phyloP scores from a whole-genome alignment of 2,888 invertebrate genomes.

The Matsumyia berberina region DNA sequence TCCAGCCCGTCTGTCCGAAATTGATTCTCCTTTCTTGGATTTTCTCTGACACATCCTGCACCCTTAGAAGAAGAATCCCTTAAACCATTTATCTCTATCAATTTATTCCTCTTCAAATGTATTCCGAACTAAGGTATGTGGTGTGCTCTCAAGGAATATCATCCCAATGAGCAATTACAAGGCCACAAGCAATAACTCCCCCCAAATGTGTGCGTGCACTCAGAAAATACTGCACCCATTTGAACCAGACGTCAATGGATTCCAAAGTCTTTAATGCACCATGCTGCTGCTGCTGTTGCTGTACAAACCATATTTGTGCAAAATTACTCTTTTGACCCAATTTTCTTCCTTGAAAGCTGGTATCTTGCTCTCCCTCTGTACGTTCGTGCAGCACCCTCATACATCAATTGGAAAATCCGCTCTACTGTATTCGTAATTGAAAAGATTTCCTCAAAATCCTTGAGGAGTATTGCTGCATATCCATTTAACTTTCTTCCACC shows the following conservation, averaged over 20 bases:
- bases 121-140: background rate
- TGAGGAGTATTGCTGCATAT: slow-evolving; percentile 48
- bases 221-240: background rate
- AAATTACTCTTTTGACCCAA: slow-evolving; percentile 64
- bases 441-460: slow-evolving; percentile 62
- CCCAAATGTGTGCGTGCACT: slow-evolving; percentile 3
- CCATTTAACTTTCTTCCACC: slow-evolving; percentile 37
- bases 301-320: slow-evolving; percentile 40
- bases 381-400: slow-evolving; percentile 13
- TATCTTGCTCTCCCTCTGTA: background rate
- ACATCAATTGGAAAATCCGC: slow-evolving; percentile 55
- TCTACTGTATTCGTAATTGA: slow-evolving; percentile 53
- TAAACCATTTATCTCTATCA: background rate
- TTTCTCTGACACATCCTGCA: background rate
- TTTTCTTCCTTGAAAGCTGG: slow-evolving; percentile 36
- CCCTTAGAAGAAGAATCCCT: background rate
- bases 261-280: slow-evolving; percentile 32
- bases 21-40: background rate
- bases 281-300: slow-evolving; percentile 32
- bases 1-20: background rate
- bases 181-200: background rate
- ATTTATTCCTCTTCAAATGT: too few species aligned
- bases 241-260: slow-evolving; percentile 36
- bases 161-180: background rate
- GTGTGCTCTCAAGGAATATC: background rate